Evolutionary conservation across 2,888 invertebrate genomes (phyloP).

Genomic region (Chaetogeoica ovagalla): DNA sequence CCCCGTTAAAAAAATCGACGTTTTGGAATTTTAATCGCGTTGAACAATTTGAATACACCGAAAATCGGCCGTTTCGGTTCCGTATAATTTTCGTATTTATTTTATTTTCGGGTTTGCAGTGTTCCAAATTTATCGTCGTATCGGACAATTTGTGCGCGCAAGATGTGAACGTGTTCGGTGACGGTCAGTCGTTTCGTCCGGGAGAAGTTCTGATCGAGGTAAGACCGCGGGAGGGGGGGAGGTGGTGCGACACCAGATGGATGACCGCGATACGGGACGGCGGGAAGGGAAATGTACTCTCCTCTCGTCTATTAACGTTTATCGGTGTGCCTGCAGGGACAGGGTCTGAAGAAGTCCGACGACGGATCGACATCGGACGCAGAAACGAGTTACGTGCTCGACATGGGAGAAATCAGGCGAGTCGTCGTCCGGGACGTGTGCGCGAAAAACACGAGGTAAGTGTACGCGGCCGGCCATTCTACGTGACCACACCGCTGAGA

Average conservation of each 20-base stretch:
- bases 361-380: background rate
- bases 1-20: background rate
- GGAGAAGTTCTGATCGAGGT: constrained; percentile 6
- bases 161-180: constrained; percentile 42
- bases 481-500: no score
- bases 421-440: constrained; percentile 30
- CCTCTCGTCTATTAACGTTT: background rate
- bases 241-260: no score
- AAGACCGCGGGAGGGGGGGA: background rate
- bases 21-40: background rate
- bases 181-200: constrained; percentile 25
- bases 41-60: background rate
- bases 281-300: background rate
- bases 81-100: no score
- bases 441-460: constrained; percentile 42
- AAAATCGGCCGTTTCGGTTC: no score
- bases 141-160: constrained; percentile 37
- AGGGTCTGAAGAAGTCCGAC: background rate
- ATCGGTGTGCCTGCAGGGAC: constrained; percentile 2
- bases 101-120: constrained; percentile 14
- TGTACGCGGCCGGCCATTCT: background rate
- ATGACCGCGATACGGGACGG: background rate
- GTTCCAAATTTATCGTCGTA: constrained; percentile 38
- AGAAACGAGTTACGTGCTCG: constrained; percentile 22
- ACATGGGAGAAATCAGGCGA: constrained; percentile 40